Evolutionary conservation across 2,797 vertebrate species (phyloP).

Genomic region (Geotrypetes seraphini): DNA sequence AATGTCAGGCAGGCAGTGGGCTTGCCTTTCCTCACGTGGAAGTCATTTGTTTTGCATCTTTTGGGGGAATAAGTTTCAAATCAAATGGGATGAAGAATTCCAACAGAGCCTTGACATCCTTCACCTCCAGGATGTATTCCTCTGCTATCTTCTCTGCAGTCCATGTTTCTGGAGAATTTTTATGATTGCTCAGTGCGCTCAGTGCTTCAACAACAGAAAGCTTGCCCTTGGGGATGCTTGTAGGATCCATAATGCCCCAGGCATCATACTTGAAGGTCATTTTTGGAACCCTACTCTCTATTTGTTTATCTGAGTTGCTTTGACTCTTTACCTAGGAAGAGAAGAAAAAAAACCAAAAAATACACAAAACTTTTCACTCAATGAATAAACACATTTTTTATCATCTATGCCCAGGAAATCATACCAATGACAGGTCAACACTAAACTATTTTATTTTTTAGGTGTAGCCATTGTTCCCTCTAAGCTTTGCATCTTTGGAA

Average conservation of each 20-base stretch:
- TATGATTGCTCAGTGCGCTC: constrained; percentile 71
- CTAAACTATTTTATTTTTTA: too few species aligned
- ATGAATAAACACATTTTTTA: too few species aligned
- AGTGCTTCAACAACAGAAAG: constrained; percentile 75
- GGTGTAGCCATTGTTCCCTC: too few species aligned
- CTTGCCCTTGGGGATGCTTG: constrained; percentile 74
- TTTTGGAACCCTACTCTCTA: constrained; percentile 56
- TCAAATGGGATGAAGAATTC: constrained; percentile 78
- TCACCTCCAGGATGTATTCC: constrained; percentile 72
- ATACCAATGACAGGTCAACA: too few species aligned
- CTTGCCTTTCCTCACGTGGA: constrained; percentile 44
- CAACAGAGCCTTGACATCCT: constrained; percentile 67
- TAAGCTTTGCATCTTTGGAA: too few species aligned
- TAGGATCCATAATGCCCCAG: constrained; percentile 37
- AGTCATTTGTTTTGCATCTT: constrained; percentile 49
- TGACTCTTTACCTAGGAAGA: constrained; percentile 36
- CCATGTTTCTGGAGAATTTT: constrained; percentile 66
- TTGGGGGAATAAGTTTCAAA: constrained; percentile 56
- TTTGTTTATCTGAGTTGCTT: not conserved
- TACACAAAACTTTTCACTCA: too few species aligned
- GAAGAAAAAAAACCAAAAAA: constrained; percentile 15
- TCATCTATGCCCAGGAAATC: too few species aligned
- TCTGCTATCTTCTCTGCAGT: constrained; percentile 73
- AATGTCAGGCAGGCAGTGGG: not conserved
- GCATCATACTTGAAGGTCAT: constrained; percentile 36